A percentile compares a stretch with the other conserved stretches of the same genome.
Conservation (phyloP, 2,888 invertebrate species). For the Callosobruchus maculatus region DNA sequence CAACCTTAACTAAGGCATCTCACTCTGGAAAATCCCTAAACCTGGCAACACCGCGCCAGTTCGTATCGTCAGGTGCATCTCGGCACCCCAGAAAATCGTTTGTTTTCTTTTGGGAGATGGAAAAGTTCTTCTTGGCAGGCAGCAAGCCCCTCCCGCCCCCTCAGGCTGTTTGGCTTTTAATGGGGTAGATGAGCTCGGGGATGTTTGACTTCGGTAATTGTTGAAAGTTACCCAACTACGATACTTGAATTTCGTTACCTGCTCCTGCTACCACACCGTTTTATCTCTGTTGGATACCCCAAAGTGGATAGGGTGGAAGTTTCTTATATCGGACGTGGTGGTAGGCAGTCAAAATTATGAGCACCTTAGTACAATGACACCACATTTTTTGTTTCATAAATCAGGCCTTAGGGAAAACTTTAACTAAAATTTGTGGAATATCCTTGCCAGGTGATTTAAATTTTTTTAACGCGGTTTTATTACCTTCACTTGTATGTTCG, state of each 20-base stretch:
- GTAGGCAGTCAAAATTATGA: no score
- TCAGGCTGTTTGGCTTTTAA: neutral
- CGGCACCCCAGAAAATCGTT: neutral
- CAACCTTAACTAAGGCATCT: no score
- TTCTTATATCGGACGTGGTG: neutral
- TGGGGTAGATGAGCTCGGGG: neutral
- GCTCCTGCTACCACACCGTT: neutral
- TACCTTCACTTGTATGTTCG: no score
- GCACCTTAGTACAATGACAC: no score
- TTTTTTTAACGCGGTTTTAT: no score
- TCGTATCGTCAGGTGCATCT: neutral
- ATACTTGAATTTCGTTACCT: neutral
- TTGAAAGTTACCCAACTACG: neutral
- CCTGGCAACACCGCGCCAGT: neutral
- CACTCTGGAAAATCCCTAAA: no score
- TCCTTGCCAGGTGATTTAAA: no score
- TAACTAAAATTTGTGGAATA: no score
- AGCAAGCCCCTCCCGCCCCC: no score
- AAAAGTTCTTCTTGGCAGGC: neutral
- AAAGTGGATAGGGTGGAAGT: neutral
- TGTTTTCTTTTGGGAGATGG: neutral
- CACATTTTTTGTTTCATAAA: no score
- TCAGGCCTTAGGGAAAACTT: no score
- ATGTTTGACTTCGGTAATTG: neutral
- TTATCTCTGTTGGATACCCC: neutral